A percentile compares a stretch with the other conserved stretches of the same genome.
Evolutionary conservation across 2,888 invertebrate species (phyloP).

Genomic region (Allacma fusca): DNA sequence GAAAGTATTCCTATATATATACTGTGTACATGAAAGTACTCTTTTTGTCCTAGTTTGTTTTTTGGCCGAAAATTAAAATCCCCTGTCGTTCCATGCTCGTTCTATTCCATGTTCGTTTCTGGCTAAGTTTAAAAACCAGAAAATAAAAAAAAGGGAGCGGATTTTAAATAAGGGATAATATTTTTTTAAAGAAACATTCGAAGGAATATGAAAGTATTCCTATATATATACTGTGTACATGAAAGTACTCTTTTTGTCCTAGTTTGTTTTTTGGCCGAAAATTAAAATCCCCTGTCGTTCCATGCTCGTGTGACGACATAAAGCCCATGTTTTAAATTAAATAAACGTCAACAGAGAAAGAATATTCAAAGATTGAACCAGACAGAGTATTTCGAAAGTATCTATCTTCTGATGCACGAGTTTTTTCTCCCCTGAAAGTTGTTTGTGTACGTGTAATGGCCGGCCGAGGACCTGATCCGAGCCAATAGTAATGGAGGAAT

Average conservation of each 20-base stretch:
- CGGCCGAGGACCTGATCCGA: constrained; percentile 36
- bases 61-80: neutral
- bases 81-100: neutral
- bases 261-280: neutral
- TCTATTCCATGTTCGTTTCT: no score
- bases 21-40: no score
- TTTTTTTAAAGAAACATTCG: no score
- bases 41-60: no score
- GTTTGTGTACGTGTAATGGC: constrained; percentile 28
- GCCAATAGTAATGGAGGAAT: constrained; percentile 33
- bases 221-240: no score
- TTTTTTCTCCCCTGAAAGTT: constrained; percentile 9
- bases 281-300: neutral
- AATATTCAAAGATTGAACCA: constrained; percentile 6
- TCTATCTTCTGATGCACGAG: constrained; percentile 30
- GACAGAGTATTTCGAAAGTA: constrained; percentile 26
- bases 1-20: no score
- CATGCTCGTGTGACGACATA: constrained; percentile 28
- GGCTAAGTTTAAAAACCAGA: no score
- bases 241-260: no score
- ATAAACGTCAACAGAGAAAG: constrained; percentile 4
- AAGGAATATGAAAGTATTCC: no score
- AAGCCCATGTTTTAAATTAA: constrained; percentile 14
- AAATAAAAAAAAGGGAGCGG: no score
- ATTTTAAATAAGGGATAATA: no score